Percentiles rank a stretch among this genome's conserved stretches.
Conservation (phyloP, 2,888 invertebrate species). For the Epinotia nisella region DNA sequence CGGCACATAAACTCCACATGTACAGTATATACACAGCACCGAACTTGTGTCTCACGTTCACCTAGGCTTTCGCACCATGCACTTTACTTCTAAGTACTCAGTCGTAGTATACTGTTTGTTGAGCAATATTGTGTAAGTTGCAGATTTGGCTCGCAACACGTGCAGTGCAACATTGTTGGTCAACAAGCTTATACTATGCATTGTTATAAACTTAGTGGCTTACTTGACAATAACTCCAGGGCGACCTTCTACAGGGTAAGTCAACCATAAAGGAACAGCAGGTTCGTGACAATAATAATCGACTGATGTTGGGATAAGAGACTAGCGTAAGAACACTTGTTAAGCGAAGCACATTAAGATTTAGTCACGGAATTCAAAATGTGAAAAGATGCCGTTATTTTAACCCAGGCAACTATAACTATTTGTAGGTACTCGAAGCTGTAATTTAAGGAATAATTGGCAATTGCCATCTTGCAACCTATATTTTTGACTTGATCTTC, state of each 20-base stretch:
- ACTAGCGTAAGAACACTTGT: slow-evolving; percentile 40
- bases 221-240: slow-evolving; percentile 35
- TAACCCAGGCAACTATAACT: slow-evolving; percentile 20
- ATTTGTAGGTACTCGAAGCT: background rate
- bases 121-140: background rate
- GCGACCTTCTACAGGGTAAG: slow-evolving; percentile 29
- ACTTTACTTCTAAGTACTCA: slow-evolving; percentile 4
- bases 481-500: slow-evolving; percentile 20
- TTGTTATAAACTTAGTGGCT: slow-evolving; percentile 6
- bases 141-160: background rate
- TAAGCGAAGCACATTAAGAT: slow-evolving; percentile 30
- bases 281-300: slow-evolving; percentile 49
- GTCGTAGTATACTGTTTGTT: background rate
- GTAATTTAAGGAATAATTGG: background rate
- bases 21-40: background rate
- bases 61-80: slow-evolving; percentile 6
- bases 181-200: background rate
- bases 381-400: slow-evolving; percentile 36
- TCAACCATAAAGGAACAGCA: slow-evolving; percentile 31
- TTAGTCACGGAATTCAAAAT: background rate
- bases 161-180: background rate
- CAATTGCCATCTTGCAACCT: background rate
- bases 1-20: slow-evolving; percentile 22
- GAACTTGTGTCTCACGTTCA: slow-evolving; percentile 9
- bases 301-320: slow-evolving; percentile 45